Evolutionary conservation across 2,113 vertebrate genomes (phyloP), one percentile per base, ranked within the genome.

Genomic region (Hassar affinis): DNA sequence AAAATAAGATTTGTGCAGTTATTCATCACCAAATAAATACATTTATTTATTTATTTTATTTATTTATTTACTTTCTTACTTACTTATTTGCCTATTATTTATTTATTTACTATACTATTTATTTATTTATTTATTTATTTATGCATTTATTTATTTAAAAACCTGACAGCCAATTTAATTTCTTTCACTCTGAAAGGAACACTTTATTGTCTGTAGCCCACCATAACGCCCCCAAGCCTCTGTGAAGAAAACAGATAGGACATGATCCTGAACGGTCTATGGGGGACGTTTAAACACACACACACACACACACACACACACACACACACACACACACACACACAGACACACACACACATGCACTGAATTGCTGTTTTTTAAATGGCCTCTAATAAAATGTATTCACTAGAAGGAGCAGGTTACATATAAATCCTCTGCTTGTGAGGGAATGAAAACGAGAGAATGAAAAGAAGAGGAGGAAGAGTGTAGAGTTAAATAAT

Each of bases 401-500:
- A 90, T 90, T 89, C 91, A 89, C 89, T 87, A 86, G 85, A 86
- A 84, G 84, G 75, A 85, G 86, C 87, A 88, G 87, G 86, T 89
- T 77, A 78, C 85, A 52, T 88, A 90, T 91, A 77, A 88, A 88
- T 87, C 89, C 87, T 81, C 56, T 79, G n/a, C 83, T 79, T 49
- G 18, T 22, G 27, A 30, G 42, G 8, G 27, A 62, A 14, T 47
- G 22, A 66, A 17, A 47, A 20, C 42, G 7, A 68, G 3, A 15
- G 2, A 11, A 42, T 1, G 14, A 22, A 27, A 18, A 30, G 15
- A 84, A 84, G 9, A 57, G 38, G 22, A 42, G 86, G 83, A 84
- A 89, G 89, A 91, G 86, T 86, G 85, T 84, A 84, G 87, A 90
- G 92, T 92, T 89, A 91, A 86, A 92, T 30, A 75, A 75, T 18